Evolutionary conservation across 2,888 invertebrate genomes (phyloP).

Genomic region (Hartigia nigra): DNA sequence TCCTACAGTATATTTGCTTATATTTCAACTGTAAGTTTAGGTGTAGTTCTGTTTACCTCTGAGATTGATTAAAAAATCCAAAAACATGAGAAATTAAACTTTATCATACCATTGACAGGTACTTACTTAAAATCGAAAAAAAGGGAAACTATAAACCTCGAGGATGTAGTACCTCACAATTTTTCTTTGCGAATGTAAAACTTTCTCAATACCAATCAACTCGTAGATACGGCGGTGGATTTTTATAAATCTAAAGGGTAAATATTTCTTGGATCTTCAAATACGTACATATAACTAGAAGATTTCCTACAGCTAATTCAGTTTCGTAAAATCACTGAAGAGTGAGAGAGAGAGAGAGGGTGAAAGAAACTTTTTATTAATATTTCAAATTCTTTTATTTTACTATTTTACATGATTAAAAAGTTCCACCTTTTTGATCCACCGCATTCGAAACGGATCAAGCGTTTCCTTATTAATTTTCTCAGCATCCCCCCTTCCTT

Average conservation of each 20-base stretch:
- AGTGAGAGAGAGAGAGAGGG: too few relatives aligned
- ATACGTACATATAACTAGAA: too few relatives aligned
- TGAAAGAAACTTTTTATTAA: too few relatives aligned
- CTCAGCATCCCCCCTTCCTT: background rate
- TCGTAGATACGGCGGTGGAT: background rate
- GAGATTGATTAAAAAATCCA: background rate
- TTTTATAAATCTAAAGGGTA: background rate
- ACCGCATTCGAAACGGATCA: background rate
- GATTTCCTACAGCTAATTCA: too few relatives aligned
- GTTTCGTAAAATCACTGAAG: too few relatives aligned
- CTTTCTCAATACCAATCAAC: background rate
- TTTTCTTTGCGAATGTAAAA: background rate
- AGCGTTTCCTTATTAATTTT: background rate
- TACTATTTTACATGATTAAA: background rate
- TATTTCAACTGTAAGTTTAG: background rate
- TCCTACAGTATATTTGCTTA: background rate
- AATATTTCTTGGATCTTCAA: too few relatives aligned
- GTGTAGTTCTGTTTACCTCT: background rate
- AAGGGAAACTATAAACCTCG: background rate
- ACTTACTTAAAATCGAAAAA: too few relatives aligned
- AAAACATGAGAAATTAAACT: background rate
- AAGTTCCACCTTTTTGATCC: background rate
- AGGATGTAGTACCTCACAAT: background rate
- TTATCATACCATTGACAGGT: background rate
- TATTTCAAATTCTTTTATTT: background rate